These are phyloP conservation scores for Euproctis similis DNA, from an alignment of 2,888 invertebrate genomes.

Conservation along the genomic window DNA sequence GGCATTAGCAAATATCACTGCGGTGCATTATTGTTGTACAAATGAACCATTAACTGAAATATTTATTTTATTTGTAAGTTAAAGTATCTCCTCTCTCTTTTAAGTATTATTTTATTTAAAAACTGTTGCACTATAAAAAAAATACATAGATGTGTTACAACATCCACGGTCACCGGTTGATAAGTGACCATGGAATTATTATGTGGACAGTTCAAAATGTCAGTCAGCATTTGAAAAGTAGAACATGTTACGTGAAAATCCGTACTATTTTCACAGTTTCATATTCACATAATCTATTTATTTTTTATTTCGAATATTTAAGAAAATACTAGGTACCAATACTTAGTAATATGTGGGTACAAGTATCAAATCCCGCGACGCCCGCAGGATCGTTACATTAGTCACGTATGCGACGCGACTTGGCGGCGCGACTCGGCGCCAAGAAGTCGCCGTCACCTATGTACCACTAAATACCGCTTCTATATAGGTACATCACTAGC, in stretches of 20 bases:
- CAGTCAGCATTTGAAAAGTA: no score
- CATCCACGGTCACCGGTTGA: no score
- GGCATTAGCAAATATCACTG: slow-evolving; percentile 42
- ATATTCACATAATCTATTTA: no score
- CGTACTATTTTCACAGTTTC: no score
- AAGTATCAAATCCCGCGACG: slow-evolving; percentile 22
- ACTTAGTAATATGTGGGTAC: slow-evolving; percentile 3
- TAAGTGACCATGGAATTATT: no score
- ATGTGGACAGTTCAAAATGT: no score
- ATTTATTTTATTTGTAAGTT: slow-evolving; percentile 26
- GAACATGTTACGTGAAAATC: no score
- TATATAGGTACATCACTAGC: slow-evolving; percentile 27
- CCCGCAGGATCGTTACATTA: slow-evolving; percentile 32
- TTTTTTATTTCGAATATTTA: neutral
- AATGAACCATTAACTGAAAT: slow-evolving; percentile 24
- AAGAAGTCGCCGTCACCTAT: slow-evolving; percentile 29
- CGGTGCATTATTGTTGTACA: slow-evolving; percentile 27
- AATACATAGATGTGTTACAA: no score
- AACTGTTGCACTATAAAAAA: no score
- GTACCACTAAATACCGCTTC: slow-evolving; percentile 27
- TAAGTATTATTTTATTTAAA: no score
- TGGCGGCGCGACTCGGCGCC: slow-evolving; percentile 37
- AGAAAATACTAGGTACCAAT: neutral
- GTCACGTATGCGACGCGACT: slow-evolving; percentile 42
- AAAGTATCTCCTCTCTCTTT: no score